Conservation (phyloP, 2,888 invertebrate species). For the Drosophila macrospina region DNA sequence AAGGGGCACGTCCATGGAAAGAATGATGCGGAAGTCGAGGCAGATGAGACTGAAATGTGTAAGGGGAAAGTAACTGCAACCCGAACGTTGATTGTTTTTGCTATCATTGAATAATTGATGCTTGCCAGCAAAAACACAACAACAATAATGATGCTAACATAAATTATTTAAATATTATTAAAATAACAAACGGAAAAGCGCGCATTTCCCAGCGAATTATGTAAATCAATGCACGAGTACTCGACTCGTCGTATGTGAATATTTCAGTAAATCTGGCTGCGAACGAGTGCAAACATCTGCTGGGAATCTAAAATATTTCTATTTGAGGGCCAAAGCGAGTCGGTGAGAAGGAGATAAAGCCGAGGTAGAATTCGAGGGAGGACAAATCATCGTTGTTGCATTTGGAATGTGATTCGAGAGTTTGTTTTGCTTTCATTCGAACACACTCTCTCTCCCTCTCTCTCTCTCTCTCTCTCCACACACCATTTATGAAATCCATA, state of each 20-base stretch:
- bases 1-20: neutral
- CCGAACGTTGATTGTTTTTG: conserved; percentile 47
- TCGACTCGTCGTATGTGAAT: conserved; percentile 37
- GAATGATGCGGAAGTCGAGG: neutral
- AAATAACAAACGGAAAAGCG: conserved; percentile 18
- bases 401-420: conserved; percentile 68
- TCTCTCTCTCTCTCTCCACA: too few relatives aligned
- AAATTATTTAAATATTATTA: conserved; percentile 44
- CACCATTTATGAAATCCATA: conserved; percentile 22
- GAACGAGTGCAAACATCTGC: conserved; percentile 67
- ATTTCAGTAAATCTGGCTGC: conserved; percentile 69
- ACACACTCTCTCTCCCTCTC: too few relatives aligned
- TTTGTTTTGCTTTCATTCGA: conserved; percentile 52
- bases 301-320: conserved; percentile 65
- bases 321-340: conserved; percentile 8
- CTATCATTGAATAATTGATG: conserved; percentile 69
- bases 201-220: conserved; percentile 47
- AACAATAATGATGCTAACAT: conserved; percentile 13
- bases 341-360: too few relatives aligned
- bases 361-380: neutral
- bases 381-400: conserved; percentile 36
- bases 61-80: conserved; percentile 14
- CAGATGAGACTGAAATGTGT: neutral
- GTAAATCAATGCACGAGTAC: conserved; percentile 64
- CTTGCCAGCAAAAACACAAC: conserved; percentile 35